phyloP scores from a whole-genome alignment of 1,140 invertebrate genomes.

The Neotoxoptera formosana region DNA sequence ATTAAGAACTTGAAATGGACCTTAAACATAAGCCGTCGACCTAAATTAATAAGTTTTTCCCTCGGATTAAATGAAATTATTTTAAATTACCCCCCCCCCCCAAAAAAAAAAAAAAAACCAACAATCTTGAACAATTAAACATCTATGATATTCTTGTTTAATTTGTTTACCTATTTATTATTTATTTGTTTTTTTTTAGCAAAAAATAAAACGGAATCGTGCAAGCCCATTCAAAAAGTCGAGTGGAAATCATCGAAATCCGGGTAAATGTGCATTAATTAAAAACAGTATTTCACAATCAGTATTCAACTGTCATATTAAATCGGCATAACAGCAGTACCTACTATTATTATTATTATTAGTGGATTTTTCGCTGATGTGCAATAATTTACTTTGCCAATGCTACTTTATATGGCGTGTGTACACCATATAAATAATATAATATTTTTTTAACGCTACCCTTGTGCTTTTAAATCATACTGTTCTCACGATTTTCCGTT shows the following conservation, averaged over 20 bases:
- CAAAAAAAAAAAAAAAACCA: not conserved
- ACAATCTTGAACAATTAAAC: not conserved
- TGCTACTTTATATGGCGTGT: not conserved
- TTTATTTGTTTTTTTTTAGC: slow-evolving; percentile 66
- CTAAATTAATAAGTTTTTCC: not conserved
- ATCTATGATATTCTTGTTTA: not conserved
- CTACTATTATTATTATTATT: not conserved
- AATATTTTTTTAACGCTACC: not conserved
- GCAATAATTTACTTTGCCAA: not conserved
- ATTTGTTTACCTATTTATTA: not conserved
- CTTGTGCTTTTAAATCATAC: slow-evolving; percentile 50
- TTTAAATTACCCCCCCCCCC: not conserved
- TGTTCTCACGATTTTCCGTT: slow-evolving; percentile 37
- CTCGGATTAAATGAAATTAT: not conserved
- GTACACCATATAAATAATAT: not conserved
- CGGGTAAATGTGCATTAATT: slow-evolving; percentile 72
- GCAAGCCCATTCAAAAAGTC: slow-evolving; percentile 92
- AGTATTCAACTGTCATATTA: not conserved
- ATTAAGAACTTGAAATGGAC: slow-evolving; percentile 3
- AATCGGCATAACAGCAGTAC: not conserved
- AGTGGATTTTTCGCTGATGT: not conserved
- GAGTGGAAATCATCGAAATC: slow-evolving; percentile 91
- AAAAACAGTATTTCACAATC: slow-evolving; percentile 6
- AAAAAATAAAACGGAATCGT: slow-evolving; percentile 86
- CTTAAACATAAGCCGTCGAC: not conserved